These are phyloP conservation scores for Hesperophylax magnus DNA, from an alignment of 1,140 invertebrate genomes.

Conservation along the genomic window DNA sequence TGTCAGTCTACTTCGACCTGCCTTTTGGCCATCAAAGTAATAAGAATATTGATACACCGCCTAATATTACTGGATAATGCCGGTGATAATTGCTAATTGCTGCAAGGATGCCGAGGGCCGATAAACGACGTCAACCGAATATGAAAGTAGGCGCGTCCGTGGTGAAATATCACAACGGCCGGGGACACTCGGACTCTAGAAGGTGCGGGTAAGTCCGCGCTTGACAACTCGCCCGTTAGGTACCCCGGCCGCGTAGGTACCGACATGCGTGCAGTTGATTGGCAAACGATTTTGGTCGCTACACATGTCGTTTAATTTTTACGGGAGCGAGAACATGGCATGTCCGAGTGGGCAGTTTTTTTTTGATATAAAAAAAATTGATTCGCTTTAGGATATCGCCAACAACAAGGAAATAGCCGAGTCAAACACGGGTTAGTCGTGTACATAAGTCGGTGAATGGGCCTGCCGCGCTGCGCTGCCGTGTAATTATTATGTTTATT, in stretches of 20 bases:
- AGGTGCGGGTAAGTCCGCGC: too few relatives aligned
- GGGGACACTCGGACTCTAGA: too few relatives aligned
- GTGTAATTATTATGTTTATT: background rate
- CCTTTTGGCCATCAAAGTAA: too few relatives aligned
- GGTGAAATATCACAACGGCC: background rate
- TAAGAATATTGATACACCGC: too few relatives aligned
- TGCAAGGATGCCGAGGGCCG: background rate
- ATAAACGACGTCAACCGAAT: background rate
- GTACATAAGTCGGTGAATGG: background rate
- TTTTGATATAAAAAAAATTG: constrained; percentile 7
- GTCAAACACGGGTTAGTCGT: constrained; percentile 16
- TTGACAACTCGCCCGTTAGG: too few relatives aligned
- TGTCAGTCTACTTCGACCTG: too few relatives aligned
- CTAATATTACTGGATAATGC: too few relatives aligned
- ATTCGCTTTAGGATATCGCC: constrained; percentile 29
- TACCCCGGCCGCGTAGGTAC: background rate
- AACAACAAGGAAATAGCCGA: constrained; percentile 1
- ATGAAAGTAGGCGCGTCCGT: background rate
- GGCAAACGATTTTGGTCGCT: constrained; percentile 30
- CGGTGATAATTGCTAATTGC: too few relatives aligned
- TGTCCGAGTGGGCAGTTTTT: background rate
- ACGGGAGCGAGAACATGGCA: constrained; percentile 37
- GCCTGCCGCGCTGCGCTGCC: background rate
- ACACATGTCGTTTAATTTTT: constrained; percentile 40
- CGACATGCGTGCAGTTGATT: constrained; percentile 37